A percentile compares a stretch with the other conserved stretches of the same genome.
These are phyloP conservation scores for Tolypeutes matacus DNA, from an alignment of 2,797 vertebrate genomes.

Conservation along the genomic window DNA sequence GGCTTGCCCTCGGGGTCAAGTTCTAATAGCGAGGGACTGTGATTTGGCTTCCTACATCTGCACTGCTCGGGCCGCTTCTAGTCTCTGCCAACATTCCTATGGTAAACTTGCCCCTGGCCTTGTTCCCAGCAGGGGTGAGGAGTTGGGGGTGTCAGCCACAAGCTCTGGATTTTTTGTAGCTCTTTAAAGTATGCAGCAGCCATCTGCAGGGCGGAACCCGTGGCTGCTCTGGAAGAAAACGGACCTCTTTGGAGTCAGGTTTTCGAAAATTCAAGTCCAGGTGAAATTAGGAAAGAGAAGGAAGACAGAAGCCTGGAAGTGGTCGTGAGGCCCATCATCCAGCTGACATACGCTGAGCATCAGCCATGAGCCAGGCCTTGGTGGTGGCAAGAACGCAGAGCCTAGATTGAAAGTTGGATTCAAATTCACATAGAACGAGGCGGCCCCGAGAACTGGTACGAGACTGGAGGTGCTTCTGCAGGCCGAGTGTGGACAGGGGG, in stretches of 20 bases:
- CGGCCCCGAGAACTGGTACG: neutral
- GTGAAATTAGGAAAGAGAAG: slow-evolving; percentile 33
- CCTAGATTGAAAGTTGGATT: slow-evolving; percentile 67
- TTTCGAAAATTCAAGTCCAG: slow-evolving; percentile 45
- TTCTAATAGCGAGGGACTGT: neutral
- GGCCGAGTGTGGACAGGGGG: neutral
- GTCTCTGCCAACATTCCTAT: neutral
- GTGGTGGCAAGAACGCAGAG: slow-evolving; percentile 59
- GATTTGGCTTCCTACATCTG: neutral
- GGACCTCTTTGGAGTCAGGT: neutral
- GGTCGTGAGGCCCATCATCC: neutral
- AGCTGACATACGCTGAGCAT: neutral
- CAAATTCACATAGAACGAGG: slow-evolving; percentile 33
- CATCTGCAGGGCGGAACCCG: neutral
- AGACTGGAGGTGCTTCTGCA: slow-evolving; percentile 23
- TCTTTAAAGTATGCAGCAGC: neutral
- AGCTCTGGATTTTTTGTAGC: neutral
- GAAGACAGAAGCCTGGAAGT: neutral
- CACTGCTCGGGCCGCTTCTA: neutral
- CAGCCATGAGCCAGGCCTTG: slow-evolving; percentile 51
- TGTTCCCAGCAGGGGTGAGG: neutral
- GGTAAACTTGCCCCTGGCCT: neutral
- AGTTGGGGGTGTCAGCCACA: neutral
- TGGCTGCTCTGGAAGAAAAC: neutral
- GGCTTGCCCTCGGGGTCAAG: neutral